Percentiles rank a stretch among this genome's conserved stretches.
Evolutionary conservation across 1,140 invertebrate species (phyloP).

Genomic region (Alviniconcha marisindica): DNA sequence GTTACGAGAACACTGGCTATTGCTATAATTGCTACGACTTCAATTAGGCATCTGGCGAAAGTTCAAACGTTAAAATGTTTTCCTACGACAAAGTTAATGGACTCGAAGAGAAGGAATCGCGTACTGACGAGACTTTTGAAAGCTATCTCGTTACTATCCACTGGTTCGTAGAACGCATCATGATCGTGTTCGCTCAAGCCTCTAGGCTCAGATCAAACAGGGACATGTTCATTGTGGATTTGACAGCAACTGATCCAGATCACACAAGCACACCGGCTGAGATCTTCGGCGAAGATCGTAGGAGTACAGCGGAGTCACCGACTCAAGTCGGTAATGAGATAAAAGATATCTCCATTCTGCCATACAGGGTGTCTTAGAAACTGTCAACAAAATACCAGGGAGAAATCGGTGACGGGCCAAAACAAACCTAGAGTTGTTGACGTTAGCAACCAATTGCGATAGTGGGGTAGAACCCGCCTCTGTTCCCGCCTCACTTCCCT

Average conservation of each 20-base stretch:
- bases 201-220: no score
- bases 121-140: background rate
- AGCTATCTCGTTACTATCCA: background rate
- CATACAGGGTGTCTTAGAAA: background rate
- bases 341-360: background rate
- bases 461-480: background rate
- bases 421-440: background rate
- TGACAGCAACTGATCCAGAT: no score
- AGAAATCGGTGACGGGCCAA: background rate
- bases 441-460: slow-evolving; percentile 4
- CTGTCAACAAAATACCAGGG: background rate
- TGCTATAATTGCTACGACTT: background rate
- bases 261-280: background rate
- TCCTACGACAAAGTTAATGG: no score
- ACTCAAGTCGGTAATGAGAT: background rate
- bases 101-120: no score
- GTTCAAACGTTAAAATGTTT: no score
- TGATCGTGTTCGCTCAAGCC: no score
- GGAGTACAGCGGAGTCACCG: no score
- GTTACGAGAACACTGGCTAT: background rate
- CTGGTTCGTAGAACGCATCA: no score
- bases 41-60: no score
- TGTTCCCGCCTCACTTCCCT: background rate
- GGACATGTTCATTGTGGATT: no score
- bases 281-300: background rate